A percentile compares a stretch with the other conserved stretches of the same genome.
Evolutionary conservation across 2,888 invertebrate species (phyloP).

Genomic region (Adelphocoris suturalis): DNA sequence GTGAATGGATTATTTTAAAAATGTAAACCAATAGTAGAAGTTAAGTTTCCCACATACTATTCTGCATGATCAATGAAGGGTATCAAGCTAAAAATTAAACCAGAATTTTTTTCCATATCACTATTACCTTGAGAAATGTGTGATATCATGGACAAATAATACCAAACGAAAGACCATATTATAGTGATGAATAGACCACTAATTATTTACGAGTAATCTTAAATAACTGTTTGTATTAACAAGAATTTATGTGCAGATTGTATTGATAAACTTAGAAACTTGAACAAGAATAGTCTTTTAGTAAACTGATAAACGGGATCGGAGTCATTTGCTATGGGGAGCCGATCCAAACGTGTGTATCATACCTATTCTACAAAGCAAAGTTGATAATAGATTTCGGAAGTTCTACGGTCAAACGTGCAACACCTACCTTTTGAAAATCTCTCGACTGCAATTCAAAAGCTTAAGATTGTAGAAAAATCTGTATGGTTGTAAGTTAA

Average conservation of each 20-base stretch:
- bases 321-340: conserved; percentile 47
- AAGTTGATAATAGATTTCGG: too few species aligned
- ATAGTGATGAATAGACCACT: conserved; percentile 7
- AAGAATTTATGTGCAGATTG: conserved; percentile 38
- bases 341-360: too few species aligned
- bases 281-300: conserved; percentile 54
- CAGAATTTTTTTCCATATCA: not conserved
- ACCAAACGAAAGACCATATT: not conserved
- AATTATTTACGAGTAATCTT: conserved; percentile 11
- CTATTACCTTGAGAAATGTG: conserved; percentile 11
- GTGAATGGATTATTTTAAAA: not conserved
- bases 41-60: not conserved
- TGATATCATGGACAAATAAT: conserved; percentile 9
- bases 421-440: too few species aligned
- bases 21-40: not conserved
- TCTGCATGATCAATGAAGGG: too few species aligned
- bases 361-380: too few species aligned
- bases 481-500: too few species aligned
- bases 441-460: too few species aligned
- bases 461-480: too few species aligned
- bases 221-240: conserved; percentile 17
- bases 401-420: too few species aligned
- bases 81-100: not conserved
- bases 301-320: not conserved
- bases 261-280: not conserved